Percentiles rank a stretch among this genome's conserved stretches.
Conservation (phyloP, 2,113 vertebrate species). For the Brienomyrus longianalis region DNA sequence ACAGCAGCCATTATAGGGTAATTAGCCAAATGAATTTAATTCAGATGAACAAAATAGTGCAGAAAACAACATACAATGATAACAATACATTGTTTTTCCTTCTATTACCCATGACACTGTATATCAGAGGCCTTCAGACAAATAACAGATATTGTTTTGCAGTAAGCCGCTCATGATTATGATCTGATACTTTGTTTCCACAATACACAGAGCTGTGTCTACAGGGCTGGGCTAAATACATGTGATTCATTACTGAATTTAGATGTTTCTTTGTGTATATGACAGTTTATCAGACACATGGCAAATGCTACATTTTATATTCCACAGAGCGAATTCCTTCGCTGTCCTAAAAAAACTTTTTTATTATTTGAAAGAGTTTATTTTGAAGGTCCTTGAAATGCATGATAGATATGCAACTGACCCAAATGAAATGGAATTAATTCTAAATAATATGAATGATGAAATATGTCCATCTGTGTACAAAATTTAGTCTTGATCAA, state of each 20-base stretch:
- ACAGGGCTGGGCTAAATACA: not conserved
- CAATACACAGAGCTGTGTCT: not conserved
- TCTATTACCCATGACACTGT: not conserved
- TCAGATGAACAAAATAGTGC: not conserved
- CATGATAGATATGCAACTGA: conserved; percentile 17
- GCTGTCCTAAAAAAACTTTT: conserved; percentile 18
- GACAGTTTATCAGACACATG: conserved; percentile 19
- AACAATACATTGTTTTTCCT: conserved; percentile 5
- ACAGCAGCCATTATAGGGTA: conserved; percentile 26
- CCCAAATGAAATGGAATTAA: not conserved
- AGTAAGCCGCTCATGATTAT: conserved; percentile 14
- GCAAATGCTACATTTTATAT: conserved; percentile 24
- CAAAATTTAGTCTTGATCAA: not conserved
- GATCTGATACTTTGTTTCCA: conserved; percentile 16
- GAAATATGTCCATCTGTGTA: not conserved
- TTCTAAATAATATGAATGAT: not conserved
- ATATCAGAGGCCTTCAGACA: not conserved
- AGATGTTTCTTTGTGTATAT: conserved; percentile 20
- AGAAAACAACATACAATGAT: not conserved
- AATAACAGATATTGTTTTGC: conserved; percentile 9
- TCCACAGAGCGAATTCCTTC: not conserved
- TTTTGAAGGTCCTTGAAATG: conserved; percentile 14
- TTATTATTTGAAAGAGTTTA: conserved; percentile 13
- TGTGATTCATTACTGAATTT: conserved; percentile 34
- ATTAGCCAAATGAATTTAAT: conserved; percentile 35